These are phyloP conservation scores for Geotrypetes seraphini DNA, from an alignment of 2,797 vertebrate genomes.

Conservation along the genomic window DNA sequence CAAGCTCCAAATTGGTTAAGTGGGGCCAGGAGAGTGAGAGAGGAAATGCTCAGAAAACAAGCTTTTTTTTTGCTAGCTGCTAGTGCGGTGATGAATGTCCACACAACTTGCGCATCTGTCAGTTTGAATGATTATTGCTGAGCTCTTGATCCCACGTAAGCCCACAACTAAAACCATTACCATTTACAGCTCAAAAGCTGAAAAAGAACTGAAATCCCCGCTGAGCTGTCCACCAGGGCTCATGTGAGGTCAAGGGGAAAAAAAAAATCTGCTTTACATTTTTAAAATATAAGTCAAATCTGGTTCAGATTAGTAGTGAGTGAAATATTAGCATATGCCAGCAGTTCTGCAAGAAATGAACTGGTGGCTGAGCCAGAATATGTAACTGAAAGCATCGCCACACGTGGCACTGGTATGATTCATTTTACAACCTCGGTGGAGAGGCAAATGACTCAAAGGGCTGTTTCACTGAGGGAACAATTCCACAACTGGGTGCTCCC, in stretches of 20 bases:
- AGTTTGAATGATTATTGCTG: background rate
- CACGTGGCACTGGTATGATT: too few relatives aligned
- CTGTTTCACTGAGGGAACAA: too few relatives aligned
- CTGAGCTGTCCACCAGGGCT: background rate
- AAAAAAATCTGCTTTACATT: background rate
- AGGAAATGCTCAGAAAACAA: background rate
- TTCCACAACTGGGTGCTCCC: too few relatives aligned
- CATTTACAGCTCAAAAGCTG: background rate
- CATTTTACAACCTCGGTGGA: too few relatives aligned
- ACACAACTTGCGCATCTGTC: background rate
- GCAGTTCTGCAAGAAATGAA: too few relatives aligned
- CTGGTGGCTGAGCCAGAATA: too few relatives aligned
- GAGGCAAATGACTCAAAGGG: too few relatives aligned
- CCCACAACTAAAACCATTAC: background rate
- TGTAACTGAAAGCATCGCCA: too few relatives aligned
- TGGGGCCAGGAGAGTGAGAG: too few relatives aligned
- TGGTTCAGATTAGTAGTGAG: background rate
- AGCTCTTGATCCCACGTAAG: background rate
- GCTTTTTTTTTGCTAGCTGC: background rate
- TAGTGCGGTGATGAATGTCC: slow-evolving; percentile 1
- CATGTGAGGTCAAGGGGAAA: too few relatives aligned
- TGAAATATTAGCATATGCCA: background rate
- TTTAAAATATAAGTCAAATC: background rate
- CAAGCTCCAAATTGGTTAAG: slow-evolving; percentile 13
- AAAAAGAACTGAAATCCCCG: background rate